Conservation (phyloP, 2,113 vertebrate species). For the Syngnathus typhle region DNA sequence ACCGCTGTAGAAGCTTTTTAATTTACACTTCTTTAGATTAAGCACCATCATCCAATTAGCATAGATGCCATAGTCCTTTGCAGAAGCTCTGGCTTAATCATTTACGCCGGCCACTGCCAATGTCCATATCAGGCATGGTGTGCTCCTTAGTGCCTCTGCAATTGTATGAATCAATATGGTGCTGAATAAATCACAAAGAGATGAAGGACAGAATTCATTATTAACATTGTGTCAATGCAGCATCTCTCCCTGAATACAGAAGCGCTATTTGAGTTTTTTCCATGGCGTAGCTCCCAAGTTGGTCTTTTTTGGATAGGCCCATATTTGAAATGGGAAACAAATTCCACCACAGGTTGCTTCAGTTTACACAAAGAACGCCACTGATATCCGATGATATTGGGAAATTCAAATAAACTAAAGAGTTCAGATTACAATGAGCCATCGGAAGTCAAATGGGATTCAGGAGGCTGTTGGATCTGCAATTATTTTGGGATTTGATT, state of each 20-base stretch:
- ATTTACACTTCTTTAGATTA: constrained; percentile 60
- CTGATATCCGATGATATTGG: constrained; percentile 18
- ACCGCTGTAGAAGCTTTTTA: constrained; percentile 50
- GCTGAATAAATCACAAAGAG: constrained; percentile 17
- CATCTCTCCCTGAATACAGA: constrained; percentile 11
- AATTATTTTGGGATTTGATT: too few species aligned
- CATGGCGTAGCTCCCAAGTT: not conserved
- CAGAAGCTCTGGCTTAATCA: constrained; percentile 56
- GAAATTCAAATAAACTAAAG: too few species aligned
- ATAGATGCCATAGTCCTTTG: constrained; percentile 48
- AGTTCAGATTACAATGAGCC: too few species aligned
- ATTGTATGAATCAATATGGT: constrained; percentile 33
- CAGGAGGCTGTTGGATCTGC: too few species aligned
- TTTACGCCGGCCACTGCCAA: constrained; percentile 48
- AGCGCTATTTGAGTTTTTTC: constrained; percentile 9
- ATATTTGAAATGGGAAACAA: constrained; percentile 43
- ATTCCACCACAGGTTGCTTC: constrained; percentile 23
- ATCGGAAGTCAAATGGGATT: too few species aligned
- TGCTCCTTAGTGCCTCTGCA: constrained; percentile 36
- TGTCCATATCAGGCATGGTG: constrained; percentile 42
- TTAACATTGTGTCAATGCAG: constrained; percentile 9
- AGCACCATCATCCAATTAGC: constrained; percentile 49
- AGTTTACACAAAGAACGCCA: constrained; percentile 36
- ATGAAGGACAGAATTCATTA: constrained; percentile 19
- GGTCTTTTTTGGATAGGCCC: constrained; percentile 33